Conservation (phyloP, 2,113 vertebrate species). For the Gallinago media region DNA sequence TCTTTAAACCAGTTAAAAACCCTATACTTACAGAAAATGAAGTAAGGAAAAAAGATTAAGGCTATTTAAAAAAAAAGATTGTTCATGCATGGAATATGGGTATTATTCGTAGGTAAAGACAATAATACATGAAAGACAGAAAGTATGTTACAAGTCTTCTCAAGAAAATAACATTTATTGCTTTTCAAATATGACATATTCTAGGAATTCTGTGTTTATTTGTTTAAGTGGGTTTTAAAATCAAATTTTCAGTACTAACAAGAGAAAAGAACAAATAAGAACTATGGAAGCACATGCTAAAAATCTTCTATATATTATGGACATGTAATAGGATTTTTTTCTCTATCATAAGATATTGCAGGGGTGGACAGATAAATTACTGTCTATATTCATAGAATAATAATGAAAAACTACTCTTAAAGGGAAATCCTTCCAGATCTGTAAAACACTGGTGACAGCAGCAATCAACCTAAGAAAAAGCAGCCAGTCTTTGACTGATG, state of each 20-base stretch:
- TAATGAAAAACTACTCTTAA: constrained; percentile 54
- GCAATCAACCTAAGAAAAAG: constrained; percentile 44
- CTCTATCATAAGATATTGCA: constrained; percentile 36
- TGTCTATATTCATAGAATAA: constrained; percentile 42
- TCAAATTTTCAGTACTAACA: constrained; percentile 39
- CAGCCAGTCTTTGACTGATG: not conserved
- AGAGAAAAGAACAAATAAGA: not conserved
- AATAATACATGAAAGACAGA: not conserved
- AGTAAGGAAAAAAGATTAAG: not conserved
- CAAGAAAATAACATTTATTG: constrained; percentile 24
- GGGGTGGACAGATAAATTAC: constrained; percentile 55
- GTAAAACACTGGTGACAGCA: constrained; percentile 33
- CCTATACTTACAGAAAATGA: not conserved
- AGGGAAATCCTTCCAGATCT: constrained; percentile 38
- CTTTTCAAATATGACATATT: constrained; percentile 42
- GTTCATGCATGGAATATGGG: not conserved
- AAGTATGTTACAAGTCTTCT: not conserved
- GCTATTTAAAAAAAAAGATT: not conserved
- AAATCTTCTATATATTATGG: constrained; percentile 24
- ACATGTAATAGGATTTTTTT: constrained; percentile 35
- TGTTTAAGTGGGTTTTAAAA: constrained; percentile 55
- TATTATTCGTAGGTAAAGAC: not conserved
- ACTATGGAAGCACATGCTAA: constrained; percentile 20
- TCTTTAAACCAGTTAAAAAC: not conserved
- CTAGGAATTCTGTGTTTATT: constrained; percentile 43